Evolutionary conservation across 1,140 invertebrate genomes (phyloP).

Genomic region (Babylonia areolata): DNA sequence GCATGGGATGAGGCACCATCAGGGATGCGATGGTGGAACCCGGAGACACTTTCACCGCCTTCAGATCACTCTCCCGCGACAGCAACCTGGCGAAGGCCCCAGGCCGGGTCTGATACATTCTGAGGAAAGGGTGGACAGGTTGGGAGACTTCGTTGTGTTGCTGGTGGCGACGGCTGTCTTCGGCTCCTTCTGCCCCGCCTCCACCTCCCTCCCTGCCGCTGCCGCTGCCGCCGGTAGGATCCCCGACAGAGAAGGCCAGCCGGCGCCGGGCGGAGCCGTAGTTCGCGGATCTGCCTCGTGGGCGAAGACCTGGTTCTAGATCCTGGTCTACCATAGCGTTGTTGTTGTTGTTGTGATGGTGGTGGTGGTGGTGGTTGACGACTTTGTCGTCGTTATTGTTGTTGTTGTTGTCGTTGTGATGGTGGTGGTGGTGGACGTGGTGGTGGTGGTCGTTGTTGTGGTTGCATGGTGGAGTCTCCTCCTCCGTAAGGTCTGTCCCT

Average conservation of each 20-base stretch:
- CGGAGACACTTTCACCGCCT: neutral
- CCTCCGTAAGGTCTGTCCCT: too few species aligned
- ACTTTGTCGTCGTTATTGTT: neutral
- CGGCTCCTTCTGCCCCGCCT: too few species aligned
- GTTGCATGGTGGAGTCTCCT: too few species aligned
- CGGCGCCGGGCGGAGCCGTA: neutral
- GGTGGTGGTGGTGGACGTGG: neutral
- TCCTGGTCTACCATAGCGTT: neutral
- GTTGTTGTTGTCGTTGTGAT: neutral
- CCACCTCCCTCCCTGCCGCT: neutral
- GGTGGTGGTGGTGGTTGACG: neutral
- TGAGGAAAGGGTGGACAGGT: constrained; percentile 16
- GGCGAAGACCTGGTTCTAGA: neutral
- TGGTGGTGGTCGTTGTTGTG: too few species aligned
- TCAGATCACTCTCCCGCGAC: neutral
- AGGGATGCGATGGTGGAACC: constrained; percentile 29
- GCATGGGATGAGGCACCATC: constrained; percentile 18
- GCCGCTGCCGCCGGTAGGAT: too few species aligned
- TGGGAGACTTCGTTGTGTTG: neutral
- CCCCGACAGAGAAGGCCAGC: neutral
- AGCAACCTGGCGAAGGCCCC: constrained; percentile 31
- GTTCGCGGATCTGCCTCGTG: neutral
- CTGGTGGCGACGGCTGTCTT: too few species aligned
- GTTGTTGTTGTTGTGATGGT: neutral
- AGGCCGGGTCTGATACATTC: constrained; percentile 33